A percentile compares a stretch with the other conserved stretches of the same genome.
Conservation (phyloP, 1,140 invertebrate genomes). For the Gonioctena quinquepunctata region DNA sequence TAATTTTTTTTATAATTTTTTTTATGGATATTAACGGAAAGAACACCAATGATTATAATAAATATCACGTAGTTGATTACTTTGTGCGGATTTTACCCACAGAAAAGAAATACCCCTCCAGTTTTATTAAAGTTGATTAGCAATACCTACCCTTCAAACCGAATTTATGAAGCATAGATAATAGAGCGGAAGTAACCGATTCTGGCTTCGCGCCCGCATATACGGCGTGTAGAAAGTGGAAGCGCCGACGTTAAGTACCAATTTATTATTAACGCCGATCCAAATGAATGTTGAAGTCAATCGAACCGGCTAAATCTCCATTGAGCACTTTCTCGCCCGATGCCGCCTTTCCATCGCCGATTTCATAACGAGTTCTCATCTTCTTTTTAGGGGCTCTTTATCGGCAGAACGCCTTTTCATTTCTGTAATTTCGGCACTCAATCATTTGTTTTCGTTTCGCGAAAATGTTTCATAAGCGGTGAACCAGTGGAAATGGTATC, state of each 20-base stretch:
- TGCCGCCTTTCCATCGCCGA: too few relatives aligned
- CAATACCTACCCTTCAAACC: constrained; percentile 15
- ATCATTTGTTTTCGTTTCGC: constrained; percentile 18
- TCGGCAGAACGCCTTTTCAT: constrained; percentile 2
- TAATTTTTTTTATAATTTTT: too few relatives aligned
- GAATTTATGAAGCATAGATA: constrained; percentile 26
- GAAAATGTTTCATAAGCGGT: too few relatives aligned
- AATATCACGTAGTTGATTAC: too few relatives aligned
- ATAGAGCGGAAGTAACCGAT: constrained; percentile 19
- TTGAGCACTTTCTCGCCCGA: constrained; percentile 4
- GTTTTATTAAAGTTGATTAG: constrained; percentile 21
- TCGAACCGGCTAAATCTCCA: constrained; percentile 19
- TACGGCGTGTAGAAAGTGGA: neutral
- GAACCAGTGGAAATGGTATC: too few relatives aligned
- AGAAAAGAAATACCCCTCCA: too few relatives aligned
- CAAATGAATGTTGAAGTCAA: constrained; percentile 20
- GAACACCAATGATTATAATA: too few relatives aligned
- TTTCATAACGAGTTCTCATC: constrained; percentile 17
- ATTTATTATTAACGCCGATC: constrained; percentile 10
- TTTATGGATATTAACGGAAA: too few relatives aligned
- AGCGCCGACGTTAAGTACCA: constrained; percentile 5
- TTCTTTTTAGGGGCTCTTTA: constrained; percentile 2
- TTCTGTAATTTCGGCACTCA: constrained; percentile 7
- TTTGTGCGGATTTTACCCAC: too few relatives aligned
- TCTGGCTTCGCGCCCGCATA: neutral